Evolutionary conservation across 2,888 invertebrate genomes (phyloP), one percentile per base, ranked within the genome.

Genomic region (Sialis lutaria): DNA sequence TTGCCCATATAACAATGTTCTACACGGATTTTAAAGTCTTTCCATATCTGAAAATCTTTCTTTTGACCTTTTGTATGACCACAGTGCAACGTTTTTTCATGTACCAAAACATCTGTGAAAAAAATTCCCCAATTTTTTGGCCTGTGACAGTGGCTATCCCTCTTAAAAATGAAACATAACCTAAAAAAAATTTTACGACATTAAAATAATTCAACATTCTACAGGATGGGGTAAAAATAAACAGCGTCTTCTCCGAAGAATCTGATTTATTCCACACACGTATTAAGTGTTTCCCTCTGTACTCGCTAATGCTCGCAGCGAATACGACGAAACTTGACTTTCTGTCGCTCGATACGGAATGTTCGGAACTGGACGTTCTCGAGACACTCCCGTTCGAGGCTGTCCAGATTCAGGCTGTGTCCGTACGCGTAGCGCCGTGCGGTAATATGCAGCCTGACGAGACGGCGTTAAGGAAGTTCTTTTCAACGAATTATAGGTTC

Each of bases 201-300:
- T 65, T 0, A 63, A 63, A 56, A 63, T 65, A 34, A 64, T 64
- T n/a, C n/a, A n/a, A n/a, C 22, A 22, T 22, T 22, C 22, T 22
- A 22, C 22, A 22, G 22, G 22, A 22, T 22, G 22, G 67, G 43
- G 69, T 74, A 48, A 67, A 69, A 57, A 68, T 72, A 32, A 73
- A 72, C 54, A 69, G 68, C 54, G 55, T 66, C 55, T 57, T 69
- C 45, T 67, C 72, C 47, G 71, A 72, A 55, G 65, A 72, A 55
- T 68, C 68, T 32, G 71, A 71, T 50, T 70, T 70, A 67, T 79
- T 80, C 63, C 71, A 75, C 44, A 79, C 83, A 34, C 74, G 85
- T 55, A 81, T 89, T 51, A 82, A 85, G 60, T 89, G 89, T 65
- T 85, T 88, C 61, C 89, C 89, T 48, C 69, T 90, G 51, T 84